Conservation (phyloP, 2,888 invertebrate species). For the Agelastica alni region DNA sequence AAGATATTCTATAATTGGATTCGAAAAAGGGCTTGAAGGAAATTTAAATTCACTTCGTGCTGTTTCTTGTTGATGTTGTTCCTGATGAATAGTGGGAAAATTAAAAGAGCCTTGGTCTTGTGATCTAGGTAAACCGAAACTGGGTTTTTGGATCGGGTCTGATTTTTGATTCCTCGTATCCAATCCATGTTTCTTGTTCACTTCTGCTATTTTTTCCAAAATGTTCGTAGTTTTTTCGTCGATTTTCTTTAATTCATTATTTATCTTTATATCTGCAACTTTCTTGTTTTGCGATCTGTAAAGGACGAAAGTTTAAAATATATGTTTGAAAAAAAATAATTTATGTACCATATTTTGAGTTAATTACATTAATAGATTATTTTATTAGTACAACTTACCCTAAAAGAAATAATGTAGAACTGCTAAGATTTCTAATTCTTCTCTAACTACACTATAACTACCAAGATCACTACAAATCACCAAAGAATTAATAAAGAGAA, state of each 20-base stretch:
- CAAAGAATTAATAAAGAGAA: conserved; percentile 2
- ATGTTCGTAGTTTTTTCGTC: conserved; percentile 56
- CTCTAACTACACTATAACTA: conserved; percentile 42
- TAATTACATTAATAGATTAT: conserved; percentile 29
- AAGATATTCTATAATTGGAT: conserved; percentile 50
- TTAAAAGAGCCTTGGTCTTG: conserved; percentile 16
- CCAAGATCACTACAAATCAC: conserved; percentile 32
- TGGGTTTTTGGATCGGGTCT: conserved; percentile 41
- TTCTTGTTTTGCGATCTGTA: too few species aligned
- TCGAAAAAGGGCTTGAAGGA: conserved; percentile 43
- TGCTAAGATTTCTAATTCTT: conserved; percentile 36
- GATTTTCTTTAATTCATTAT: conserved; percentile 18
- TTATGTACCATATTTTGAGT: too few species aligned
- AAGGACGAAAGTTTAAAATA: too few species aligned
- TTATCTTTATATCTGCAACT: too few species aligned
- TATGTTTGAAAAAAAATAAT: too few species aligned
- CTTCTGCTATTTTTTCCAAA: conserved; percentile 61
- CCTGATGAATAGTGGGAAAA: background rate
- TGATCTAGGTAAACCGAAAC: conserved; percentile 42
- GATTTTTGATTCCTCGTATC: conserved; percentile 40
- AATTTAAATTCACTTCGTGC: conserved; percentile 41
- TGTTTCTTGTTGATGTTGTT: conserved; percentile 18
- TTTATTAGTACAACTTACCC: conserved; percentile 46
- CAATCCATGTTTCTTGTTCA: conserved; percentile 60
- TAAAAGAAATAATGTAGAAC: conserved; percentile 17